Percentiles rank a stretch among this genome's conserved stretches.
Evolutionary conservation across 2,113 vertebrate species (phyloP).

Genomic region (Caracal caracal): DNA sequence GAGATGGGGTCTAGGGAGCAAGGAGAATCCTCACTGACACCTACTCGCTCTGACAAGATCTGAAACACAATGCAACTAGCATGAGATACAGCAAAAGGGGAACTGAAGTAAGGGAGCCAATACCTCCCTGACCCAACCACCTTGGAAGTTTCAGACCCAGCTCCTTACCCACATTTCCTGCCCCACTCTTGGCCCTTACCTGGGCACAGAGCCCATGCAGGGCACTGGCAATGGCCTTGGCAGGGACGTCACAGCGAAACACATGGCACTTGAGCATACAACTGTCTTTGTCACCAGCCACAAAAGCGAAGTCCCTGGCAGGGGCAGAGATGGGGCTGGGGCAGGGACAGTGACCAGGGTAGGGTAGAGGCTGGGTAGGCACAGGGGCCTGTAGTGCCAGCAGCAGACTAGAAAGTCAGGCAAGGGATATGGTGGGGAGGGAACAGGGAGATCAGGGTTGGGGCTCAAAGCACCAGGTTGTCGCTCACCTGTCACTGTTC

Average conservation of each 20-base stretch:
- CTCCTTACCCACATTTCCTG: neutral
- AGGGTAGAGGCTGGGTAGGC: neutral
- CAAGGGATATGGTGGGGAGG: neutral
- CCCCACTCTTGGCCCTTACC: slow-evolving; percentile 83
- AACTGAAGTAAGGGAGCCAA: neutral
- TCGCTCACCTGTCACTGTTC: slow-evolving; percentile 87
- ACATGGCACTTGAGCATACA: slow-evolving; percentile 97
- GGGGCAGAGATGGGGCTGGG: slow-evolving; percentile 61
- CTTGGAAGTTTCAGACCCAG: neutral
- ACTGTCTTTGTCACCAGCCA: slow-evolving; percentile 96
- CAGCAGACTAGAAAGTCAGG: slow-evolving; percentile 16
- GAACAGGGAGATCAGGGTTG: neutral
- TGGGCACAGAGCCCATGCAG: slow-evolving; percentile 96
- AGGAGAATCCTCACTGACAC: slow-evolving; percentile 81
- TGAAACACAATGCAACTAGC: slow-evolving; percentile 76
- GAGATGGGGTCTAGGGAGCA: slow-evolving; percentile 88
- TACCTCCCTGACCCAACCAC: neutral
- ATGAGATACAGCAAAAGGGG: neutral
- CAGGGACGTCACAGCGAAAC: slow-evolving; percentile 95
- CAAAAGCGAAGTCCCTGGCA: slow-evolving; percentile 96
- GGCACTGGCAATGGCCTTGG: slow-evolving; percentile 94
- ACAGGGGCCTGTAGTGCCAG: neutral
- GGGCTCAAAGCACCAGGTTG: neutral
- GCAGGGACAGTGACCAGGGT: neutral
- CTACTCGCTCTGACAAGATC: slow-evolving; percentile 91